Base-by-base conservation (phyloP, 2,797 vertebrate species). In the Acipenser transmontanus region DNA sequence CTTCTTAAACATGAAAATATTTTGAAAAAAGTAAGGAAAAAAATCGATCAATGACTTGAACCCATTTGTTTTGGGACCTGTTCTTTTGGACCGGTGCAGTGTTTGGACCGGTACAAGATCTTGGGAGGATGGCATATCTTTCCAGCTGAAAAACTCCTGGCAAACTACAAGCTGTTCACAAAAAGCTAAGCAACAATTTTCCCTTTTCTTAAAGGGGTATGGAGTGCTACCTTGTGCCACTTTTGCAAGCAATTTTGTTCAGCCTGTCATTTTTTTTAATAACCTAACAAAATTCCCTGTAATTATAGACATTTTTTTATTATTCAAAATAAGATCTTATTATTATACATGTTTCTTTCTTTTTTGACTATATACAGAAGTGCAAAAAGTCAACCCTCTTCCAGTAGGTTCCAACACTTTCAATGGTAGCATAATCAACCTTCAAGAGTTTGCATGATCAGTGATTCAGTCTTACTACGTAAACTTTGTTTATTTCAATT, bases 291-390 rank as follows among this genome's bases (percentile, higher is more conserved):
- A 98, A 96, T 94, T 95, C 93, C 92, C 90, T 91, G 92, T 97
- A 95, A 84, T 95, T 93, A 94, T 95, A 97, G 95, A 98, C 93
- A 91, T 94, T 84, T 89, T 79, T 86, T 95, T 98, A 34, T 34
- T 34, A 98, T 97, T 97, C 95, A 98, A 98, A 98, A 98, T 98
- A 98, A 98, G 94, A 97, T 98, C 95, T 98, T 94, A 94, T 93
- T 98, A 98, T 98, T 94, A 98, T 98, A 98, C 94, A 98, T 87
- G 91, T 95, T 95, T 95, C 93, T 96, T 91, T 97, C 92, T 95
- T 94, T 93, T 93, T 96, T 94, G 93, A 97, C 94, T 98, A 98
- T 98, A 93, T 98, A 98, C 96, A 98, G 95, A 97, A 98, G 96
- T 98, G 96, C 95, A 98, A 98, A 98, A 96, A 94, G 94, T 98